These are phyloP conservation scores for Drosophila bifasciata DNA, from an alignment of 1,140 invertebrate genomes.

Conservation along the genomic window DNA sequence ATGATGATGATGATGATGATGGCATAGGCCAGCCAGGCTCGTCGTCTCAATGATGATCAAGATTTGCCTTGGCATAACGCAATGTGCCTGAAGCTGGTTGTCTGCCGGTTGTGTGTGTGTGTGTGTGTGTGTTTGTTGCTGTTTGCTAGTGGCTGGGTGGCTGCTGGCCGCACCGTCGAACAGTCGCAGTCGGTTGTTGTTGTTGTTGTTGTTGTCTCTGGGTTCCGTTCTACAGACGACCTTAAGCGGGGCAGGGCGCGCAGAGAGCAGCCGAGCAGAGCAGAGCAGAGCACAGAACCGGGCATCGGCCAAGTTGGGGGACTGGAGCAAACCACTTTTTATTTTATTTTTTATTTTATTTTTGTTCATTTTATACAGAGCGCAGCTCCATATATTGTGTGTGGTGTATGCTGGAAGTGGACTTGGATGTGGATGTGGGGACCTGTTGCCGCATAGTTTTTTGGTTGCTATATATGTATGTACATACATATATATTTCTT, in stretches of 20 bases:
- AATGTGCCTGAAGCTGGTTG: slow-evolving; percentile 50
- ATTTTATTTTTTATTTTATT: slow-evolving; percentile 5
- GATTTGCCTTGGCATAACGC: slow-evolving; percentile 35
- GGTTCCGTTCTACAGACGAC: slow-evolving; percentile 80
- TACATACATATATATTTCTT: slow-evolving; percentile 20
- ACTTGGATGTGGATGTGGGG: slow-evolving; percentile 3
- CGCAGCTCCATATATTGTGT: slow-evolving; percentile 37
- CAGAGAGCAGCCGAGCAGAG: not conserved
- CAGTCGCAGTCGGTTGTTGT: slow-evolving; percentile 25
- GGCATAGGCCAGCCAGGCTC: not conserved
- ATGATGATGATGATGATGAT: slow-evolving; percentile 29
- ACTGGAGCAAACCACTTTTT: slow-evolving; percentile 75
- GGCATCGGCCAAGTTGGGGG: slow-evolving; percentile 59
- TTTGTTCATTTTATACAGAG: slow-evolving; percentile 21
- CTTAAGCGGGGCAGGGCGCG: slow-evolving; percentile 62
- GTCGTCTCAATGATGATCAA: slow-evolving; percentile 31
- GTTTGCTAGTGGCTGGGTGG: too few species aligned
- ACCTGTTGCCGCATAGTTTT: slow-evolving; percentile 73
- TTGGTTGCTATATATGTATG: slow-evolving; percentile 25
- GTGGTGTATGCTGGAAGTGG: too few species aligned
- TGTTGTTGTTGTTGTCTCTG: slow-evolving; percentile 44
- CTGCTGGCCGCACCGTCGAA: not conserved
- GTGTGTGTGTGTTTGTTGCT: slow-evolving; percentile 22
- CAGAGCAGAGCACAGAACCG: not conserved
- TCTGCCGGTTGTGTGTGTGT: slow-evolving; percentile 40